Percentiles rank a stretch among this genome's conserved stretches.
Conservation (phyloP, 2,113 vertebrate genomes). For the Enhydra lutris region DNA sequence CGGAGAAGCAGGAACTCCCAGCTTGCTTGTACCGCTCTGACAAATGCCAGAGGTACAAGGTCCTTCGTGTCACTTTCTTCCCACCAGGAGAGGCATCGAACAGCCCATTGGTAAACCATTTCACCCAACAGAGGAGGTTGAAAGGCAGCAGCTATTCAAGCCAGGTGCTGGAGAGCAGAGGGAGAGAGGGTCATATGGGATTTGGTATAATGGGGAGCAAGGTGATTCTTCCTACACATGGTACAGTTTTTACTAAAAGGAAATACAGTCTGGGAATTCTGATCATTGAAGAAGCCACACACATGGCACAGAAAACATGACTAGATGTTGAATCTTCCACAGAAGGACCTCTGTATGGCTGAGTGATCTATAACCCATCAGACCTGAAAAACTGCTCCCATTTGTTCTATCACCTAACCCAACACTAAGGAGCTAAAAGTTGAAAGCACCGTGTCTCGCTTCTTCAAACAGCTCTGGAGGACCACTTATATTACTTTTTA, state of each 20-base stretch:
- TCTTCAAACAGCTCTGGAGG: not conserved
- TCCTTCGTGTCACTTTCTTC: not conserved
- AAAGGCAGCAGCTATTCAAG: not conserved
- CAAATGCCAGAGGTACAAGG: not conserved
- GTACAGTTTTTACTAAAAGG: not conserved
- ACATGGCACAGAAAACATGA: not conserved
- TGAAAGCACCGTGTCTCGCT: not conserved
- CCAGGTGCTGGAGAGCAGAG: not conserved
- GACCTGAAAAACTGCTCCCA: not conserved
- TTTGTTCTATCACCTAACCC: not conserved
- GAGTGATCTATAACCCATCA: not conserved
- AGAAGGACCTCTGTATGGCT: not conserved
- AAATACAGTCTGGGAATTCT: not conserved
- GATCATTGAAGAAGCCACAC: conserved; percentile 37
- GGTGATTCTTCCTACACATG: not conserved
- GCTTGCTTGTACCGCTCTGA: not conserved
- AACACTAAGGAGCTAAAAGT: not conserved
- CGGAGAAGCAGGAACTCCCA: not conserved
- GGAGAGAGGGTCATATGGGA: rapidly evolving
- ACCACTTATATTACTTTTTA: not conserved
- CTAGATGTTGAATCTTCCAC: not conserved
- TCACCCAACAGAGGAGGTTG: not conserved
- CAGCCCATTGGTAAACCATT: not conserved
- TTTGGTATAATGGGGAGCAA: rapidly evolving
- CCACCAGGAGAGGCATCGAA: not conserved